These are phyloP conservation scores for Drosophila watanabei DNA, from an alignment of 1,140 invertebrate species.

Conservation along the genomic window DNA sequence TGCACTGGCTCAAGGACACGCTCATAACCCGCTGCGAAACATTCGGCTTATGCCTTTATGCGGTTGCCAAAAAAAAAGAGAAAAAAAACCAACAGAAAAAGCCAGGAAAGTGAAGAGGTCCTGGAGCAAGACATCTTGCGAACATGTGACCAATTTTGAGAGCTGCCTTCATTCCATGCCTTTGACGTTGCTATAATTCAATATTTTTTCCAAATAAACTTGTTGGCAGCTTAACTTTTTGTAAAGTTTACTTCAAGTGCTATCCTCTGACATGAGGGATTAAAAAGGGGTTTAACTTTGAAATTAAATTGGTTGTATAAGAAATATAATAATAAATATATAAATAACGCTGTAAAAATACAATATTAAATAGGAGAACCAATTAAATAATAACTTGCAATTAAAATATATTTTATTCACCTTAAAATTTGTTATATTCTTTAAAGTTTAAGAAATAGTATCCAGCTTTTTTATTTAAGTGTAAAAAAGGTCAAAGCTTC, in stretches of 20 bases:
- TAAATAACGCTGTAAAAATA: too few species aligned
- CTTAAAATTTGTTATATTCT: background rate
- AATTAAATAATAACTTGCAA: too few species aligned
- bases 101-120: conserved; percentile 3
- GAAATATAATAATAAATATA: background rate
- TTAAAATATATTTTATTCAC: background rate
- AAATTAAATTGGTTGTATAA: background rate
- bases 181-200: conserved; percentile 80
- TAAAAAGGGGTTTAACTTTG: conserved; percentile 2
- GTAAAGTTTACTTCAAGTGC: conserved; percentile 61
- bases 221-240: conserved; percentile 84
- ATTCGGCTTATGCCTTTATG: conserved; percentile 52
- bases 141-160: conserved; percentile 74
- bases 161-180: conserved; percentile 62
- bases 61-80: conserved; percentile 42
- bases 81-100: background rate
- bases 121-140: conserved; percentile 68
- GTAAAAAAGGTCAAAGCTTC: background rate
- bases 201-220: conserved; percentile 83
- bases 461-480: background rate
- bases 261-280: conserved; percentile 6
- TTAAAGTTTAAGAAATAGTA: background rate
- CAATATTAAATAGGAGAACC: background rate
- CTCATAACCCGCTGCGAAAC: conserved; percentile 44
- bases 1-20: conserved; percentile 62